Percentiles rank a stretch among this genome's conserved stretches.
phyloP scores from a whole-genome alignment of 2,113 vertebrate species.

The Bujurquina vittata region DNA sequence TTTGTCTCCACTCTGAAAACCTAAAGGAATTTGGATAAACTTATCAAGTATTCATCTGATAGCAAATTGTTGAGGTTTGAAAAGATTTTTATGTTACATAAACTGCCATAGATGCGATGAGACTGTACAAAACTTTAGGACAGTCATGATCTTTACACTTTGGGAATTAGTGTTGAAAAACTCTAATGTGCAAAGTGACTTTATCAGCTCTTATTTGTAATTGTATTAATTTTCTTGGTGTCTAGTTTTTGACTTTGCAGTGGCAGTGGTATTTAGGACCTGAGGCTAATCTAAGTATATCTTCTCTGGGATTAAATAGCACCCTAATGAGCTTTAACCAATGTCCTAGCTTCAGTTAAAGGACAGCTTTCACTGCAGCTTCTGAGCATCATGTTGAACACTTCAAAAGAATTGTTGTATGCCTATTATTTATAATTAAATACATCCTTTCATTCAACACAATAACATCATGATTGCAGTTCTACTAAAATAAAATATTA shows the following conservation, averaged over 20 bases:
- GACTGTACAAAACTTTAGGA: background rate
- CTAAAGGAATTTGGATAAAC: background rate
- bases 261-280: conserved; percentile 31
- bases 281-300: conserved; percentile 73
- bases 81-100: background rate
- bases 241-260: conserved; percentile 60
- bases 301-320: conserved; percentile 72
- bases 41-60: background rate
- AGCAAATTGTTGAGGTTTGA: background rate
- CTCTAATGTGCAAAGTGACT: background rate
- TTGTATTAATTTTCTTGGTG: background rate
- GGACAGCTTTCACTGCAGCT: conserved; percentile 11
- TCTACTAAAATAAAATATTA: background rate
- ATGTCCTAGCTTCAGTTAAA: conserved; percentile 60
- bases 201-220: background rate
- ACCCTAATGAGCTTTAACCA: conserved; percentile 75
- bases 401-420: conserved; percentile 4
- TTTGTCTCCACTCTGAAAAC: background rate
- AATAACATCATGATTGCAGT: no score
- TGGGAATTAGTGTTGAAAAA: background rate
- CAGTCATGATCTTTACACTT: background rate
- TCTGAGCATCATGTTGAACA: conserved; percentile 51
- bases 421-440: background rate
- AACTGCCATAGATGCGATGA: background rate
- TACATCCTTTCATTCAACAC: no score